phyloP scores from a whole-genome alignment of 1,140 invertebrate species.

The Lineus longissimus region DNA sequence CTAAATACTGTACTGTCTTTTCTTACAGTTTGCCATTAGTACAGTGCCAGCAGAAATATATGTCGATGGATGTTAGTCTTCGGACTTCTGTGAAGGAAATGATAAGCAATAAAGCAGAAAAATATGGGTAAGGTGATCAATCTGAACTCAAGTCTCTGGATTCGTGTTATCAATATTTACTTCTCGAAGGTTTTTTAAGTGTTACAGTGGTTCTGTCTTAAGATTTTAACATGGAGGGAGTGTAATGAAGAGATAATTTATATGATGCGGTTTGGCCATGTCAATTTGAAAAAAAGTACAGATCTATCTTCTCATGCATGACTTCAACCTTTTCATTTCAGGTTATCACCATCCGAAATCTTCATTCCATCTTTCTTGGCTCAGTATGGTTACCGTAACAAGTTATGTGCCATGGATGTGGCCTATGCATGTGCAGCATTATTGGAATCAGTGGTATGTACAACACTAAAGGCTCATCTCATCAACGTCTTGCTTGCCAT shows the following conservation, averaged over 20 bases:
- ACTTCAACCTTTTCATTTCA: slow-evolving; percentile 23
- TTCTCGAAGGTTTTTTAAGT: too few relatives aligned
- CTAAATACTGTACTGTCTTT: slow-evolving; percentile 9
- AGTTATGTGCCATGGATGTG: slow-evolving; percentile 77
- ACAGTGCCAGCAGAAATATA: slow-evolving; percentile 80
- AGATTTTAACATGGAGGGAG: too few relatives aligned
- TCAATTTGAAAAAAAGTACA: too few relatives aligned
- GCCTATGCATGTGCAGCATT: slow-evolving; percentile 77
- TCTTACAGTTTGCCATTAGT: slow-evolving; percentile 70
- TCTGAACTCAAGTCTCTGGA: neutral
- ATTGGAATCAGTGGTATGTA: slow-evolving; percentile 69
- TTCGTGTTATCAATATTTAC: too few relatives aligned
- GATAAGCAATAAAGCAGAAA: slow-evolving; percentile 70
- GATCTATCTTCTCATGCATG: too few relatives aligned
- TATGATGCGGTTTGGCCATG: too few relatives aligned
- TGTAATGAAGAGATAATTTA: too few relatives aligned
- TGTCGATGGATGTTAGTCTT: slow-evolving; percentile 81
- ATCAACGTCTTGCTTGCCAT: too few relatives aligned
- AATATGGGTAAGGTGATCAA: slow-evolving; percentile 62
- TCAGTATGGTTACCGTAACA: slow-evolving; percentile 76
- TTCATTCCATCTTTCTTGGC: slow-evolving; percentile 68
- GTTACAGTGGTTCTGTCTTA: too few relatives aligned
- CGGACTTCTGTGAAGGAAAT: slow-evolving; percentile 72
- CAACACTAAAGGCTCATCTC: too few relatives aligned
- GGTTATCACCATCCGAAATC: slow-evolving; percentile 60